Evolutionary conservation across 2,888 invertebrate genomes (phyloP).

Genomic region (Hydroisotoma schaefferi): DNA sequence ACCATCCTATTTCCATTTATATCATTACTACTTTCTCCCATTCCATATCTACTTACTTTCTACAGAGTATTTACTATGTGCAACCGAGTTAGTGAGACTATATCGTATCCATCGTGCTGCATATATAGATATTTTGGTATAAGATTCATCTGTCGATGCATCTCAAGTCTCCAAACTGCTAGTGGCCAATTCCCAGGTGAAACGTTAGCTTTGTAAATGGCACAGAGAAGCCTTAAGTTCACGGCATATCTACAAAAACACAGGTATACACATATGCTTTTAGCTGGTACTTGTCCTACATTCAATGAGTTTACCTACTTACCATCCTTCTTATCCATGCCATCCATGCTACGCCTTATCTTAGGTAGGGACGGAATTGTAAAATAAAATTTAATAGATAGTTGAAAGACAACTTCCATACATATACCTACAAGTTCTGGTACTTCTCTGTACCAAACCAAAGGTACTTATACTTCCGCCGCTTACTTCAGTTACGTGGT

Average conservation of each 20-base stretch:
- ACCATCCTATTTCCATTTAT: constrained; percentile 6
- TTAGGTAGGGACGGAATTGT: too few relatives aligned
- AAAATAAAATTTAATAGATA: neutral
- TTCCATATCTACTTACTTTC: neutral
- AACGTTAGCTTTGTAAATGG: constrained; percentile 1
- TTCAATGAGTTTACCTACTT: neutral
- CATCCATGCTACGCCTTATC: neutral
- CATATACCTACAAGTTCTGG: too few relatives aligned
- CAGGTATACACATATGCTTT: neutral
- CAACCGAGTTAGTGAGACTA: neutral
- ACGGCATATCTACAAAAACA: too few relatives aligned
- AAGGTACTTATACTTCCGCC: too few relatives aligned
- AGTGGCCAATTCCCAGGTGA: neutral
- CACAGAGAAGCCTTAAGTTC: neutral
- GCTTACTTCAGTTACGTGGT: too few relatives aligned
- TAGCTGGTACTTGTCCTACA: neutral
- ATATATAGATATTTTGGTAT: too few relatives aligned
- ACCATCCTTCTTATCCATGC: neutral
- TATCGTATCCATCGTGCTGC: too few relatives aligned
- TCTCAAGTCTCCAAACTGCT: too few relatives aligned
- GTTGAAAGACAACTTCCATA: constrained; percentile 4
- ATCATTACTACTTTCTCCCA: neutral
- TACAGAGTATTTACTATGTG: neutral
- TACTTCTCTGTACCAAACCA: too few relatives aligned
- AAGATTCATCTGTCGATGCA: too few relatives aligned